Evolutionary conservation across 1,140 invertebrate species (phyloP).

Genomic region (Leucophenga varia): DNA sequence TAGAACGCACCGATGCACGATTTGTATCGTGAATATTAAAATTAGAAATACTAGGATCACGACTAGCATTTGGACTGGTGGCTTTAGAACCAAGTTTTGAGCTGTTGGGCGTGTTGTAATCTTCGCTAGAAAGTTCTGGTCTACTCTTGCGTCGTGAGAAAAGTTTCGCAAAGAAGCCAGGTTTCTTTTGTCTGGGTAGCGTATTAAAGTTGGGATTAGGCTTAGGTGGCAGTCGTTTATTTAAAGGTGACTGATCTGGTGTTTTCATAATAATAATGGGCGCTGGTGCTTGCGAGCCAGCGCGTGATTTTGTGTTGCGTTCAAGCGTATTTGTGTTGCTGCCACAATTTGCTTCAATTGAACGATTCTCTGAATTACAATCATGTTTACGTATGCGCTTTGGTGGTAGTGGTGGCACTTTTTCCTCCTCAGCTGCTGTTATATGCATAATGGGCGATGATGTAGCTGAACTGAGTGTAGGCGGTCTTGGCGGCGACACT

Average conservation of each 20-base stretch:
- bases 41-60: slow-evolving; percentile 39
- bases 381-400: slow-evolving; percentile 71
- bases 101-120: slow-evolving; percentile 16
- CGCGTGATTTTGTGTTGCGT: slow-evolving; percentile 17
- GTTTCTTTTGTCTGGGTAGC: slow-evolving; percentile 62
- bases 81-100: slow-evolving; percentile 21
- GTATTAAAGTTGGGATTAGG: slow-evolving; percentile 55
- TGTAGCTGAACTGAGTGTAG: slow-evolving; percentile 1
- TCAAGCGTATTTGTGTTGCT: slow-evolving; percentile 8
- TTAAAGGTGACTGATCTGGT: slow-evolving; percentile 46
- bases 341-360: slow-evolving; percentile 43
- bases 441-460: slow-evolving; percentile 22
- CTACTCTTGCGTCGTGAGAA: slow-evolving; percentile 61
- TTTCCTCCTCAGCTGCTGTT: slow-evolving; percentile 59
- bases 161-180: slow-evolving; percentile 68
- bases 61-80: slow-evolving; percentile 22
- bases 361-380: slow-evolving; percentile 41
- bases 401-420: slow-evolving; percentile 74
- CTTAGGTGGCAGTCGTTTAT: slow-evolving; percentile 58
- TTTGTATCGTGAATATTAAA: slow-evolving; percentile 38
- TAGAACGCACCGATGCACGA: slow-evolving; percentile 37
- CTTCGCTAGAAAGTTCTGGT: slow-evolving; percentile 35
- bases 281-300: slow-evolving; percentile 36
- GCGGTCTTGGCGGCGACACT: slow-evolving; percentile 11
- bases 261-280: slow-evolving; percentile 45